Base-by-base conservation (phyloP, 2,797 vertebrate species). In the Acipenser oxyrinchus region DNA sequence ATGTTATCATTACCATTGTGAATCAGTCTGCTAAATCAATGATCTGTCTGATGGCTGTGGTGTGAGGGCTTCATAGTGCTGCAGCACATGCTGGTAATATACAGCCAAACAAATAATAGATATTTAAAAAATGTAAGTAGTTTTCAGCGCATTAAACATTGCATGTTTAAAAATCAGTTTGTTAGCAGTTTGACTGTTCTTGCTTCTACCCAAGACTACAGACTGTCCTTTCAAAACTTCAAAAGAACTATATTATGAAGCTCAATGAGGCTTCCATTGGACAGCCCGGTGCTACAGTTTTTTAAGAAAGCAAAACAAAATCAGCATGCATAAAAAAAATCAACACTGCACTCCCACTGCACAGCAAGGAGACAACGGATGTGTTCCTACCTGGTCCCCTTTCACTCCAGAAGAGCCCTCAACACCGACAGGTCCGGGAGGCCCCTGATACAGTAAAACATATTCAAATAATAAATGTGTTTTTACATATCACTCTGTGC, bases 341-440 rank as follows among this genome's bases (percentile, higher is more conserved):
- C 12, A 58, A 12, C 6, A 13, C 4, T 13, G 11, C 2, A 8
- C 51, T 75, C 81, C 71, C 23, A 37, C 23, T 37, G 23, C 23
- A 37, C 2, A 37, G 23, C 23, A 37, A 37, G 23, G 23, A 37
- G 23, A 37, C 23, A 3, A 37, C 4, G 23, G 23, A 0, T 49
- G n/a, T 9, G 60, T 53, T 78, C 83, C 0, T 10, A 96, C 94
- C 90, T 89, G 91, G 66, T 93, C 82, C 60, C 93, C 94, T 77
- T 94, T 95, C 48, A 6, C 70, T 23, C 93, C 94, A 0, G 48
- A 49, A 60, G 71, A 79, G 0, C 93, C 93, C 67, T 93, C 89
- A 0, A 62, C 69, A 71, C 93, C 93, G 0, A 23, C 68, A 0
- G 7, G 67, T 64, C 94, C 94, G 0, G 79, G 81, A 1, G 65